Conservation (phyloP, 2,113 vertebrate species). For the Pelodiscus sinensis region DNA sequence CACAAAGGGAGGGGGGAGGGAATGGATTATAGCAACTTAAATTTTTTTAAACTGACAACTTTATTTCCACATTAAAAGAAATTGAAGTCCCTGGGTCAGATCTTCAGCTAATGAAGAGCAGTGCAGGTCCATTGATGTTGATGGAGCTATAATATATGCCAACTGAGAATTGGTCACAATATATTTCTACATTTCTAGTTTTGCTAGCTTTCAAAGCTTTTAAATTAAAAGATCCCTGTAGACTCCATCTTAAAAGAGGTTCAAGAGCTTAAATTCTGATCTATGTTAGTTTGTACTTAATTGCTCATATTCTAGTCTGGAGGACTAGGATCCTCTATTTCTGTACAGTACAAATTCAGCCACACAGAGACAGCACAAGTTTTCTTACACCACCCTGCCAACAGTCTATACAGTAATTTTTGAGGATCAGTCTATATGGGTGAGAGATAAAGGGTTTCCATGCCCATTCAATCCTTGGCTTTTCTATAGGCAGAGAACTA, state of each 20-base stretch:
- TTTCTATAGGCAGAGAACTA: not conserved
- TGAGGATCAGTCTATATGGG: not conserved
- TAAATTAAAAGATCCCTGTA: not conserved
- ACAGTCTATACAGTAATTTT: not conserved
- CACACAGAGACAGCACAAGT: not conserved
- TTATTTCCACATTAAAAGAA: not conserved
- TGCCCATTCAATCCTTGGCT: not conserved
- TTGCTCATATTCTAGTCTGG: not conserved
- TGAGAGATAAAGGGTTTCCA: not conserved
- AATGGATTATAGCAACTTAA: conserved; percentile 20
- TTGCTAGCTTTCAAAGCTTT: not conserved
- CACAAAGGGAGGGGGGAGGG: conserved; percentile 40
- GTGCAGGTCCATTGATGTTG: not conserved
- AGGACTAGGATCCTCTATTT: not conserved
- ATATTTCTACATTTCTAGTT: not conserved
- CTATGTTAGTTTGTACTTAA: accelerated
- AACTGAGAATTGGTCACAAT: not conserved
- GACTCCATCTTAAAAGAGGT: not conserved
- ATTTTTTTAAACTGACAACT: conserved; percentile 4
- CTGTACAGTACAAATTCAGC: not conserved
- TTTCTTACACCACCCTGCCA: not conserved
- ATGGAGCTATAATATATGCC: not conserved
- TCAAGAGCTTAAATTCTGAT: not conserved
- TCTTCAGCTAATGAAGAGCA: not conserved
- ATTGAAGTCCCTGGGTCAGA: not conserved